Percentiles rank a stretch among this genome's conserved stretches.
Evolutionary conservation across 2,888 invertebrate species (phyloP).

Genomic region (Cepaea hortensis): DNA sequence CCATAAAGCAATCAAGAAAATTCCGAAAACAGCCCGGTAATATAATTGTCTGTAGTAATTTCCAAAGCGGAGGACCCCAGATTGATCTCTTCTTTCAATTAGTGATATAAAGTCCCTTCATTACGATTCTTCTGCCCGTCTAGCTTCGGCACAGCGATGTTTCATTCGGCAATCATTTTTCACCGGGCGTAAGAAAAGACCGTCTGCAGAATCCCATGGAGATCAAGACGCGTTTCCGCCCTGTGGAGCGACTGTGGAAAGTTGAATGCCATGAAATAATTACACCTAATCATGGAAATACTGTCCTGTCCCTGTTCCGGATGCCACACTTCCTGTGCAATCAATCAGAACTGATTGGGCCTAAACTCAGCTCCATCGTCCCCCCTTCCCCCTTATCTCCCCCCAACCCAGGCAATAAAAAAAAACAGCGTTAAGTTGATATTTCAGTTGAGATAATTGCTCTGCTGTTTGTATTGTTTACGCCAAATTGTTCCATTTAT

Average conservation of each 20-base stretch:
- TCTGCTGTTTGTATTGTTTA: neutral
- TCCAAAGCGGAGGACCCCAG: too few species aligned
- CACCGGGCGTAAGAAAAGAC: neutral
- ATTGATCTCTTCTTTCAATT: too few species aligned
- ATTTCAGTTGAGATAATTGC: neutral
- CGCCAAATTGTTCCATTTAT: too few species aligned
- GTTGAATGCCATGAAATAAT: conserved; percentile 16
- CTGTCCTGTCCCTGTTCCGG: conserved; percentile 24
- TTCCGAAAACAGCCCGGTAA: too few species aligned
- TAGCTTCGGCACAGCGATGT: too few species aligned
- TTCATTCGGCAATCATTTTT: neutral
- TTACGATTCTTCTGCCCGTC: neutral
- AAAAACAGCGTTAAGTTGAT: neutral
- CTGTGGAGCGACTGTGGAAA: neutral
- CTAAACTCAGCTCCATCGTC: neutral
- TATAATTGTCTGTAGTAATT: too few species aligned
- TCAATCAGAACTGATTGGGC: conserved; percentile 29
- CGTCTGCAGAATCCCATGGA: conserved; percentile 1
- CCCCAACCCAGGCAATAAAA: neutral
- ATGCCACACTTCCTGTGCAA: conserved; percentile 27
- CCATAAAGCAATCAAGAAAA: too few species aligned
- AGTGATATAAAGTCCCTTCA: neutral
- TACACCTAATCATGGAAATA: conserved; percentile 25
- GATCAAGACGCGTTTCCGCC: conserved; percentile 22
- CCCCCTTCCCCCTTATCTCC: neutral